Evolutionary conservation across 2,113 vertebrate genomes (phyloP), one percentile per base, ranked within the genome.

Genomic region (Pipa parva): DNA sequence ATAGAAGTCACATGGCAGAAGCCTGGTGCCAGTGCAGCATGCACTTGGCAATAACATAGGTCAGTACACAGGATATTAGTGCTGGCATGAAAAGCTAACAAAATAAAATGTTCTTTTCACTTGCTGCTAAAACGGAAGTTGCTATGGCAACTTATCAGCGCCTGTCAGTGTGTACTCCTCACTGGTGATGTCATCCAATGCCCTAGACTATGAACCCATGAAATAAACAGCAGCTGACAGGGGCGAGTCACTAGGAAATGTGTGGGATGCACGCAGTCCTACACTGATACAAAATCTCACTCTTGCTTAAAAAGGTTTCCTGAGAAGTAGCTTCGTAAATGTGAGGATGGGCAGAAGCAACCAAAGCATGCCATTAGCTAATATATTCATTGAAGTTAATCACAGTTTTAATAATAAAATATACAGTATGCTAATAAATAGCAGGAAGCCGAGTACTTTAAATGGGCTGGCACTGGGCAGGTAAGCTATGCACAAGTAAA

Each of bases 71-170:
- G 64, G 64, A 67, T 67, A 66, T 67, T 59, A 67, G 39, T 39
- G 48, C 64, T 67, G 64, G 64, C 64, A 67, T 67, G 28, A 56
- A 59, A 55, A 59, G 54, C 64, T 25, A 67, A 37, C 55, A 67
- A 67, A 67, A 58, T 67, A 59, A 67, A 67, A 67, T 67, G 64
- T 67, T 67, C 64, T 67, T 67, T 67, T 67, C 64, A 67, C 63
- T 66, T 58, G 52, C 63, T 66, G 63, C 64, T 50, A 67, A 67
- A 59, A 67, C n/a, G 54, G 42, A 59, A 50, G 64, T 67, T 67
- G 64, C 64, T 36, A 59, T 67, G n/a, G 64, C 64, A 67, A 67
- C 64, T 55, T 59, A 42, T 67, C 64, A 37, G 64, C 13, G 64
- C 55, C 45, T 50, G 63, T 48, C 63, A 58, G 55, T 67, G 45